Evolutionary conservation across 2,797 vertebrate species (phyloP), one percentile per base, ranked within the genome.

Genomic region (Eurystomus glaucurus): DNA sequence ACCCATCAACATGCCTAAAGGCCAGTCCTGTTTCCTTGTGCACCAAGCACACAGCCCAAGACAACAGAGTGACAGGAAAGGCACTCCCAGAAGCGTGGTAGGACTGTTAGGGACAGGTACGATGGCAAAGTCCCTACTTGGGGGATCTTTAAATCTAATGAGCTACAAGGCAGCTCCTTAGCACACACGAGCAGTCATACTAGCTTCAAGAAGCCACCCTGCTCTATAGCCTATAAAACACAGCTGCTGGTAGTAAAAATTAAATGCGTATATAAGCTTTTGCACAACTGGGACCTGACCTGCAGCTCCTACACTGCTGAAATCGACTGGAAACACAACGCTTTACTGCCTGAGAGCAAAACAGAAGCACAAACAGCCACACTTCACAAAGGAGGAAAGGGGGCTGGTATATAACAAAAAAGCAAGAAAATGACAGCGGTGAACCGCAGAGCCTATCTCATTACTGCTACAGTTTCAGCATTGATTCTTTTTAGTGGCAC

Each of bases 401-500:
- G 10, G 23, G 29, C 25, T 76, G 41, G 41, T 41, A 45, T 37
- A 13, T 9, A 60, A 65, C 31, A 81, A 88, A 55, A 87, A 75
- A 75, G 37, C 52, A 90, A 92, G 80, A 70, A 94, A 94, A 78
- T 9, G 29, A 86, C 15, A 3, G 66, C 11, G 21, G 54, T 70
- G 68, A 96, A 90, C 57, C 80, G 33, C 79, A 90, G 82, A 95
- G 88, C 48, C 77, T 57, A 23, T 61, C 70, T 94, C 43, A 2
- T 91, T 92, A 90, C 46, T 91, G 65, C 62, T 66, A 61, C 54
- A 61, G 82, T 80, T 96, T 84, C 70, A 78, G 19, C 55, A 97
- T 93, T 50, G 87, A 95, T 92, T 88, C 92, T 88, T 83, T 94
- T 91, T 82, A 97, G 96, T 93, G 79, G 91, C 82, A 94, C n/a